Base-by-base conservation (phyloP, 2,113 vertebrate genomes). In the Oryzias javanicus region DNA sequence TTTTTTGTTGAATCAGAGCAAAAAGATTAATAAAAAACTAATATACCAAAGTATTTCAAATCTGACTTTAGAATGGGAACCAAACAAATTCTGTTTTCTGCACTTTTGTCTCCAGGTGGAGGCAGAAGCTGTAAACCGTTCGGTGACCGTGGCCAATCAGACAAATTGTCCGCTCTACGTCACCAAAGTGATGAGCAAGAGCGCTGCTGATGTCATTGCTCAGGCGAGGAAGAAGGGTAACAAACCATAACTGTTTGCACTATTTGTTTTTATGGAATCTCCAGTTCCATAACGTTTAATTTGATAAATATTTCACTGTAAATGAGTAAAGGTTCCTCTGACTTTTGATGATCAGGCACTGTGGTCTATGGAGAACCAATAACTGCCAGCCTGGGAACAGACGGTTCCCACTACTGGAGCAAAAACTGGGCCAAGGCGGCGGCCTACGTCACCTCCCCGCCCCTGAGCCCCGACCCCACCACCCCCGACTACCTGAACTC, bases 121-220 rank as follows among this genome's bases (percentile, higher is more conserved):
- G 88, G 97, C 97, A 0, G 97, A 99, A 85, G 97, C 97, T 0
- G 97, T 98, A 40, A 99, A 99, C 79, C 92, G 97, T 47, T 92
- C 95, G 0, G 94, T 99, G 70, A 99, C 97, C 18, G 94, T 99
- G 1, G 97, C 96, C 87, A 99, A 99, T 90, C 97, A 99, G 90
- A 99, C 97, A 88, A 98, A 99, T 91, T 99, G 97, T 61, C 97
- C 97, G 0, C 92, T 99, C n/a, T 99, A 99, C 24, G 57, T 99
- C 88, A 99, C 94, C 85, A 98, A 98, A 85, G 97, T 99, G 90
- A 99, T 99, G 97, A 98, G 97, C 90, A 98, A 96, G 88, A 99
- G 95, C 1, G 95, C 97, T 0, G 95, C 97, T 1, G 97, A 99
- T 70, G 94, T 99, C 88, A 98, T 99, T 49, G 97, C 97, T 67